Conservation (phyloP, 1,140 invertebrate species). For the Zaprionus capensis region DNA sequence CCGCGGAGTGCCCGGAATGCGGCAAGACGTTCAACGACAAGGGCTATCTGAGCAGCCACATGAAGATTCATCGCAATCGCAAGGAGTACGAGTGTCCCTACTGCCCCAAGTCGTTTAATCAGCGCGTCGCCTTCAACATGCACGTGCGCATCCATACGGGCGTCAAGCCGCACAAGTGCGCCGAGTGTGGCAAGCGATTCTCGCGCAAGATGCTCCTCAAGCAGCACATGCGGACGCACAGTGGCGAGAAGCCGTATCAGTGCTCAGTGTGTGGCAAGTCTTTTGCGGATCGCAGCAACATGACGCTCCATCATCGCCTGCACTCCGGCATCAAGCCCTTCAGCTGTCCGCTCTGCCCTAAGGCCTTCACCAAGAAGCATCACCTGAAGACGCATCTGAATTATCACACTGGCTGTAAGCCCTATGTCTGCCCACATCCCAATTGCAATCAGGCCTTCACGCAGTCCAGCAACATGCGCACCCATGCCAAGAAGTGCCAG, state of each 20-base stretch:
- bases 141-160: slow-evolving; percentile 92
- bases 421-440: slow-evolving; percentile 89
- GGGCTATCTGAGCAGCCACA: slow-evolving; percentile 90
- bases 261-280: slow-evolving; percentile 83
- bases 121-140: slow-evolving; percentile 93
- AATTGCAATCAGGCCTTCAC: slow-evolving; percentile 90
- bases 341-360: slow-evolving; percentile 92
- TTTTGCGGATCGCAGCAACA: slow-evolving; percentile 92
- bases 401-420: slow-evolving; percentile 91
- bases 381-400: slow-evolving; percentile 94
- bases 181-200: slow-evolving; percentile 93
- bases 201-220: slow-evolving; percentile 92
- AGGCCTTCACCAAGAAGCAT: slow-evolving; percentile 94
- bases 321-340: slow-evolving; percentile 95
- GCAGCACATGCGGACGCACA: slow-evolving; percentile 91
- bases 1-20: slow-evolving; percentile 90
- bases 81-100: slow-evolving; percentile 91
- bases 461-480: slow-evolving; percentile 92
- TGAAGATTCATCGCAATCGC: slow-evolving; percentile 91
- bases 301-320: slow-evolving; percentile 91
- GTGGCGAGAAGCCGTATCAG: slow-evolving; percentile 84
- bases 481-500: slow-evolving; percentile 90
- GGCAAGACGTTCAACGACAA: slow-evolving; percentile 91
- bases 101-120: slow-evolving; percentile 92
- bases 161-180: slow-evolving; percentile 94